phyloP scores from a whole-genome alignment of 2,113 vertebrate species.

The Nothobranchius furzeri region DNA sequence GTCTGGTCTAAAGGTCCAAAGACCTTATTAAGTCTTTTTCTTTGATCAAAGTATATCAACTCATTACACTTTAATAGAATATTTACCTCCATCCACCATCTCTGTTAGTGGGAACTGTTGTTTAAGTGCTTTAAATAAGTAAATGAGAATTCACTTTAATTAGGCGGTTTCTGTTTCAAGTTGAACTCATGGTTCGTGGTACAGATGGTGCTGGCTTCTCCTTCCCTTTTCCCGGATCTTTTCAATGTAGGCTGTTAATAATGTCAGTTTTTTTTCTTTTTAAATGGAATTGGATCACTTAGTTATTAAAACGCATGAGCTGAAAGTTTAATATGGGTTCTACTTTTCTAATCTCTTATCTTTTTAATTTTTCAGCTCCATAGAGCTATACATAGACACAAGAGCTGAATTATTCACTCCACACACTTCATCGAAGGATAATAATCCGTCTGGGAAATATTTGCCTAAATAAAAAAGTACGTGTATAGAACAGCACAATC shows the following conservation, averaged over 20 bases:
- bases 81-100: too few species aligned
- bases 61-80: neutral
- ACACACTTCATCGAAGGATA: constrained; percentile 23
- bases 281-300: constrained; percentile 56
- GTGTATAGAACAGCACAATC: constrained; percentile 41
- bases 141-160: neutral
- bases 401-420: constrained; percentile 50
- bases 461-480: constrained; percentile 35
- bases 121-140: neutral
- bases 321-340: constrained; percentile 52
- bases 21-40: too few species aligned
- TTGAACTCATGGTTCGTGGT: neutral
- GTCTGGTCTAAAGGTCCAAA: too few species aligned
- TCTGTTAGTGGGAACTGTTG: too few species aligned
- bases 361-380: constrained; percentile 52
- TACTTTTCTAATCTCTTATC: constrained; percentile 57
- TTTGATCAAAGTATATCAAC: neutral
- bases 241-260: constrained; percentile 52
- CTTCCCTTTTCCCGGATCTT: constrained; percentile 36
- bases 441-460: constrained; percentile 16
- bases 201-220: neutral
- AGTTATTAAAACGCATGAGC: constrained; percentile 38
- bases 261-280: constrained; percentile 44
- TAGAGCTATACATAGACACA: constrained; percentile 30
- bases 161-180: neutral